Evolutionary conservation across 2,888 invertebrate genomes (phyloP).

Genomic region (Leptinotarsa tumamoca): DNA sequence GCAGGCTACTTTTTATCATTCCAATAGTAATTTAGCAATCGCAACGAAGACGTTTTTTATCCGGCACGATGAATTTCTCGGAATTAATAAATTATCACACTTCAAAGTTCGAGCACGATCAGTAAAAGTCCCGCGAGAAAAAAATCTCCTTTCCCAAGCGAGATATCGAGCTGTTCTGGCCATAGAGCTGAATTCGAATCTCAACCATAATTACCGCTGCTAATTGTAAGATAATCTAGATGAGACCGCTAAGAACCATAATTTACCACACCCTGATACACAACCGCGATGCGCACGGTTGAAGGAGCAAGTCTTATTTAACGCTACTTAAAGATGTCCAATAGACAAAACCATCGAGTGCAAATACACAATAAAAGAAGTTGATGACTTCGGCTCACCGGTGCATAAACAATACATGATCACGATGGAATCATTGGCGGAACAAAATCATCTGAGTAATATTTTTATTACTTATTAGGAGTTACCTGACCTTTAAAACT

Average conservation of each 20-base stretch:
- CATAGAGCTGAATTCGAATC: constrained; percentile 13
- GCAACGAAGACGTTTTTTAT: constrained; percentile 7
- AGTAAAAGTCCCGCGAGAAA: constrained; percentile 22
- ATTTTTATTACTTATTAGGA: not conserved
- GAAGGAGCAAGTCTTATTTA: constrained; percentile 58
- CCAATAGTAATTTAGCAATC: constrained; percentile 6
- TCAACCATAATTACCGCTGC: constrained; percentile 52
- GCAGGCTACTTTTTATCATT: not conserved
- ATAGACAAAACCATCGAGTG: constrained; percentile 58
- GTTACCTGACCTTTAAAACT: too few species aligned
- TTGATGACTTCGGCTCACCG: constrained; percentile 27
- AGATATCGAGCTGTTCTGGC: not conserved
- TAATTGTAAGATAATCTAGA: constrained; percentile 55
- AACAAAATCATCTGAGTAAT: not conserved
- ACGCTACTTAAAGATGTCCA: constrained; percentile 61
- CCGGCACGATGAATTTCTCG: constrained; percentile 5
- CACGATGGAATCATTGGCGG: constrained; percentile 13
- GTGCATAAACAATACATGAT: constrained; percentile 25
- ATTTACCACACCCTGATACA: constrained; percentile 34
- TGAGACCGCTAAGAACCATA: constrained; percentile 50
- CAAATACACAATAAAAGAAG: constrained; percentile 56
- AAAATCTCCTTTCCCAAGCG: constrained; percentile 13
- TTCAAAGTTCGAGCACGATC: constrained; percentile 22
- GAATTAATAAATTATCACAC: constrained; percentile 28
- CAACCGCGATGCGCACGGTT: constrained; percentile 56